Base-by-base conservation (phyloP, 2,888 invertebrate species). In the Drosophila imparisetae region DNA sequence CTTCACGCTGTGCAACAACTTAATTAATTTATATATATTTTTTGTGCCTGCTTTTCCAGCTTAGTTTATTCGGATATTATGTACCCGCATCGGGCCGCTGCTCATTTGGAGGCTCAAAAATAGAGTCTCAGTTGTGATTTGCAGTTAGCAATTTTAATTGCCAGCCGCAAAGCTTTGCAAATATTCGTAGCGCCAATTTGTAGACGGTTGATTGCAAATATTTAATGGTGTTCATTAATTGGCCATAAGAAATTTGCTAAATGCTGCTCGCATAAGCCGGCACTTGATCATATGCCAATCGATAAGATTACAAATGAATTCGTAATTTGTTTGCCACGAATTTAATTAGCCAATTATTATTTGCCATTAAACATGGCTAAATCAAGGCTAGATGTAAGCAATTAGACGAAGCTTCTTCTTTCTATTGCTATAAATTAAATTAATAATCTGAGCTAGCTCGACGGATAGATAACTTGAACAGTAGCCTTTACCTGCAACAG, bases 221-320 rank as follows among this genome's bases (percentile, higher is more conserved):
- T 89, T 81, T 89, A 89, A 90, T 89, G 85, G 89, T 85, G 90
- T 87, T 89, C 90, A 89, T 90, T 90, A 87, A 90, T 90, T 87
- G 90, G 83, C 75, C 77, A 86, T 90, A 72, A 82, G 76, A 80
- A 83, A 83, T 89, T 75, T 54, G 70, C 70, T 71, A 66, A 82
- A 81, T 78, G 78, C 60, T 61, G 60, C 24, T 21, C 18, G 63
- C 64, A 45, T 38, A 66, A 61, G 48, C 69, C 48, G 49, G 27
- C 66, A 64, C 63, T 54, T 45, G 78, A 82, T 75, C 63, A 62
- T 50, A 67, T 58, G 66, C 42, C 63, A 78, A 36, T 24, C 72
- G 80, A 66, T 72, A 60, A 69, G 57, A 60, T 74, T 72, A 32
- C 42, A 52, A 52, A 50, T 65, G 76, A 57, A 60, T 64, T 48